phyloP scores from a whole-genome alignment of 1,140 invertebrate species.

The Colletes gigas region DNA sequence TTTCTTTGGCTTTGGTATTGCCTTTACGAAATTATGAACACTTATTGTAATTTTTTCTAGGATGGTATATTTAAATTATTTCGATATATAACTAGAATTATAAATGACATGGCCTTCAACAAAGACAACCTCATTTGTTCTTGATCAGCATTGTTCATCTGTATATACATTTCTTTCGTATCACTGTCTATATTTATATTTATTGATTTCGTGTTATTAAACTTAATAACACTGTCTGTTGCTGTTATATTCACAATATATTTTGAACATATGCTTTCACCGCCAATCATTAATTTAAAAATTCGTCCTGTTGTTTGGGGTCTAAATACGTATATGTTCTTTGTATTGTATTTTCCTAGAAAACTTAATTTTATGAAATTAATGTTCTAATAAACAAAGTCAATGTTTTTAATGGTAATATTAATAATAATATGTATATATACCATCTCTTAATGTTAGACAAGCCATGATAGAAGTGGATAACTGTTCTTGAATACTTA shows the following conservation, averaged over 20 bases:
- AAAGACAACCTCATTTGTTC: slow-evolving; percentile 47
- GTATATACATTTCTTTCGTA: not conserved
- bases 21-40: too few species aligned
- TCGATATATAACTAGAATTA: not conserved
- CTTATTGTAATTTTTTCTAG: too few species aligned
- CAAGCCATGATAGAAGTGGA: slow-evolving; percentile 11
- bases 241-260: not conserved
- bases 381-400: not conserved
- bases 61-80: not conserved
- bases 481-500: not conserved
- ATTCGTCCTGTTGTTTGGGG: not conserved
- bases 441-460: slow-evolving; percentile 4
- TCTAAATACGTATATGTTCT: slow-evolving; percentile 24
- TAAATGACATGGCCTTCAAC: slow-evolving; percentile 40
- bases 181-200: not conserved
- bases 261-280: slow-evolving; percentile 12
- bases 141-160: accelerated
- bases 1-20: too few species aligned
- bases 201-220: not conserved
- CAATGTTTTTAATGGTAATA: not conserved
- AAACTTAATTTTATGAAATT: not conserved
- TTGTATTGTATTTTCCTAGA: not conserved
- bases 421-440: not conserved
- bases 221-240: not conserved
- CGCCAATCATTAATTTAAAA: not conserved